Percentiles rank a stretch among this genome's conserved stretches.
These are phyloP conservation scores for Palythoa grandis DNA, from an alignment of 92 coral and sea anemone genomes.

Conservation along the genomic window DNA sequence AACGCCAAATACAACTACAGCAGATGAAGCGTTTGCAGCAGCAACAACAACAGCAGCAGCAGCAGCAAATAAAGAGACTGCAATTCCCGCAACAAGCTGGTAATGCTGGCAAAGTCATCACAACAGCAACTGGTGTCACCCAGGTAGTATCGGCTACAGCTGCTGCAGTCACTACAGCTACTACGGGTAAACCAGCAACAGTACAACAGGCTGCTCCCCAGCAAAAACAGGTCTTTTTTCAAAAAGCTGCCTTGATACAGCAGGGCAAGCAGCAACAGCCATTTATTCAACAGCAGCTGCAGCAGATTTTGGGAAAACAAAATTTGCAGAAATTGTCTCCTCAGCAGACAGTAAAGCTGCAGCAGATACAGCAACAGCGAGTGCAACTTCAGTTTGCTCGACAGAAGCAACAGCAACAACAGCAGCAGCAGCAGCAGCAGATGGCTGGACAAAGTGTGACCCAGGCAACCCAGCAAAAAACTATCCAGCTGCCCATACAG, in stretches of 20 bases:
- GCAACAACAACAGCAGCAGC: slow-evolving; percentile 17
- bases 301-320: slow-evolving; percentile 17
- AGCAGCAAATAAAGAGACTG: slow-evolving; percentile 50
- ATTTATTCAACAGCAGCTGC: slow-evolving; percentile 58
- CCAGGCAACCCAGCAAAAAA: slow-evolving; percentile 66
- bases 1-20: slow-evolving; percentile 40
- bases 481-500: slow-evolving; percentile 49
- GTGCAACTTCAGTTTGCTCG: slow-evolving; percentile 57
- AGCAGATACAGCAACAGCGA: slow-evolving; percentile 52
- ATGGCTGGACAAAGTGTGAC: slow-evolving; percentile 43
- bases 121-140: slow-evolving; percentile 27
- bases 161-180: slow-evolving; percentile 49
- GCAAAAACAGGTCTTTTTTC: slow-evolving; percentile 58
- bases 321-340: slow-evolving; percentile 41
- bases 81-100: slow-evolving; percentile 38
- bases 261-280: slow-evolving; percentile 40
- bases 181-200: slow-evolving; percentile 44
- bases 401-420: slow-evolving; percentile 64
- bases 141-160: slow-evolving; percentile 43
- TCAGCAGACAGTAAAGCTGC: slow-evolving; percentile 58
- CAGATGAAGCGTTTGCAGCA: slow-evolving; percentile 54
- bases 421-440: slow-evolving; percentile 61
- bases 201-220: slow-evolving; percentile 63
- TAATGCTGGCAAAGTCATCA: slow-evolving; percentile 25
- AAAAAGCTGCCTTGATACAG: slow-evolving; percentile 64